Base-by-base conservation (phyloP, 2,888 invertebrate genomes). In the Phrixothrix hirtus region DNA sequence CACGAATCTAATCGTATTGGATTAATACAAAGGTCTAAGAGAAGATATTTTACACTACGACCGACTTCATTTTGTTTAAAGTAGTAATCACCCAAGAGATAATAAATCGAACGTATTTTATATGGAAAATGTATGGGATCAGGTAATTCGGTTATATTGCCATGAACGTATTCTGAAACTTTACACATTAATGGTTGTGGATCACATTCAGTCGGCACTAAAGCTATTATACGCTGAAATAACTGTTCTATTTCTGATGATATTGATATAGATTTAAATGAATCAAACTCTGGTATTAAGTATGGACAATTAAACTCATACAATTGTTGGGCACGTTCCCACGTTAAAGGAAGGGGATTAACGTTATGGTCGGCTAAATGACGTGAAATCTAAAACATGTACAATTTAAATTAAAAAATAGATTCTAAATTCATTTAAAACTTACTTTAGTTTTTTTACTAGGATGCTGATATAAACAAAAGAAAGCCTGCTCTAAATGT, bases 51-150 rank as follows among this genome's bases (percentile, higher is more conserved):
- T 1, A 89, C 81, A 7, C 93, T 89, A 69, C 69, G 59, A 16
- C 77, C 76, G 60, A 81, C 84, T 61, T 93, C 92, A 62, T 87
- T 86, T 68, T 86, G 90, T 75, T 96, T 96, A 68, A 95, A 93
- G 75, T 94, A 88, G 75, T 88, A 92, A 77, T 97, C 96, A 1
- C 88, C 96, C 14, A 97, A 76, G n/a, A 96, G 78, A 71, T 94
- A 96, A 73, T 90, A 96, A 49, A 94, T 84, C 42, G 88, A 86
- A 26, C 83, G 81, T 66, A 73, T 67, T 68, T 73, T 74, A 16
- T 63, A 57, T 9, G 76, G 73, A 55, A 76, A 76, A 1, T 69
- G 66, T 4, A 75, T 64, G 0, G 70, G 56, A 51, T 65, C 62
- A 0, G 73, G 73, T 35, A 74, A 69, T 39, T 78, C 79, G 1